phyloP scores from a whole-genome alignment of 2,113 vertebrate genomes.

The Pao palembangensis region DNA sequence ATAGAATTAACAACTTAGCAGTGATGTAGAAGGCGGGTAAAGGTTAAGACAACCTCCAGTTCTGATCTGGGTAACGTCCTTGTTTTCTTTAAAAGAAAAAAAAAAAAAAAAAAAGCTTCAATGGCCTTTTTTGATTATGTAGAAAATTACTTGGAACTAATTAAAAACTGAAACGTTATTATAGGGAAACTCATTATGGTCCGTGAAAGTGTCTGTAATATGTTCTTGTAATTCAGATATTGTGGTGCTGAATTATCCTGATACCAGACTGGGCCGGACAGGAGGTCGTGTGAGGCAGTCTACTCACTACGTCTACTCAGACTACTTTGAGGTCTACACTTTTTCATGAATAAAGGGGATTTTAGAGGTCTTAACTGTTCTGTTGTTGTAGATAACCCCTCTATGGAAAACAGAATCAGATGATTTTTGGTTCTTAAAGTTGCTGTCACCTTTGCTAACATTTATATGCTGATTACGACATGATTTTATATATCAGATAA shows the following conservation, averaged over 20 bases:
- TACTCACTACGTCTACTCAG: constrained; percentile 40
- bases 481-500: too few relatives aligned
- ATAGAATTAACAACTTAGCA: too few relatives aligned
- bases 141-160: background rate
- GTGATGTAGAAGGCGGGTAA: too few relatives aligned
- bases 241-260: too few relatives aligned
- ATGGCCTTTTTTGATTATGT: background rate
- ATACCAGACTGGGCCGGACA: constrained; percentile 10
- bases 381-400: background rate
- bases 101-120: too few relatives aligned
- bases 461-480: too few relatives aligned
- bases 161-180: background rate
- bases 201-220: background rate
- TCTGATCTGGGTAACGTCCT: too few relatives aligned
- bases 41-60: background rate
- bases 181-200: background rate
- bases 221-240: too few relatives aligned
- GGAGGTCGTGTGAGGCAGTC: constrained; percentile 37
- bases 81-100: too few relatives aligned
- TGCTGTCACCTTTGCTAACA: background rate
- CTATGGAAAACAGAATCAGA: background rate
- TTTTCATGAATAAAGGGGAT: constrained; percentile 48
- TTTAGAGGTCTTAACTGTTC: constrained; percentile 7
- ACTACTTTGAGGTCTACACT: constrained; percentile 49
- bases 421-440: background rate